Evolutionary conservation across 2,113 vertebrate genomes (phyloP), one percentile per base, ranked within the genome.

Genomic region (Tachuris rubrigastra): DNA sequence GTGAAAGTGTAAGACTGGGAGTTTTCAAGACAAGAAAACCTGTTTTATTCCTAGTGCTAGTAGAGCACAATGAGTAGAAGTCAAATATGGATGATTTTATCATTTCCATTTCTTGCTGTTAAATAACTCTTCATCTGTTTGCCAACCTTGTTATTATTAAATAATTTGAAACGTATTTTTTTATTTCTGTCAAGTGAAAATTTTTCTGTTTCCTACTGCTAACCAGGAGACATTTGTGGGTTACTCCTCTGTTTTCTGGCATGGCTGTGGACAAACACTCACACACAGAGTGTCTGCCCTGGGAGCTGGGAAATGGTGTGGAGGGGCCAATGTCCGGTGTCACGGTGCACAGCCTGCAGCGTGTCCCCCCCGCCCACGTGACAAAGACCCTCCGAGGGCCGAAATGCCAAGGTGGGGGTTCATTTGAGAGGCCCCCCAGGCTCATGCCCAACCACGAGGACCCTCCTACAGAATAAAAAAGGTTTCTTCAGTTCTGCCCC

Each of bases 401-500:
- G 72, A 91, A 91, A 60, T 65, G 80, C 58, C 58, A 71, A 85
- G 71, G 19, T 8, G 80, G 2, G 21, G 15, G 52, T 82, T 94
- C 50, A 52, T 92, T 66, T 90, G 24, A 35, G n/a, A n/a, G 63
- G 67, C 59, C 42, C 77, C 85, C 41, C 31, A 55, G 55, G 49
- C 85, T 86, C 21, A 5, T 39, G 69, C 31, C 60, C 69, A 39
- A 52, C 72, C 60, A 50, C 6, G 53, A 94, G 39, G 84, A 82
- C 41, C 83, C 71, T 86, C 76, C 83, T 96, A 85, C 39, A 25
- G 82, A 79, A 39, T 35, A 55, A 85, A 87, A 92, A 79, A 88
- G 78, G 62, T 88, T 96, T 91, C 75, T 81, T 96, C 86, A 89
- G 63, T 89, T 87, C 49, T 91, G 80, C 59, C 69, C 42, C 62